Evolutionary conservation across 2,113 vertebrate genomes (phyloP).

Genomic region (Muntiacus muntjak): DNA sequence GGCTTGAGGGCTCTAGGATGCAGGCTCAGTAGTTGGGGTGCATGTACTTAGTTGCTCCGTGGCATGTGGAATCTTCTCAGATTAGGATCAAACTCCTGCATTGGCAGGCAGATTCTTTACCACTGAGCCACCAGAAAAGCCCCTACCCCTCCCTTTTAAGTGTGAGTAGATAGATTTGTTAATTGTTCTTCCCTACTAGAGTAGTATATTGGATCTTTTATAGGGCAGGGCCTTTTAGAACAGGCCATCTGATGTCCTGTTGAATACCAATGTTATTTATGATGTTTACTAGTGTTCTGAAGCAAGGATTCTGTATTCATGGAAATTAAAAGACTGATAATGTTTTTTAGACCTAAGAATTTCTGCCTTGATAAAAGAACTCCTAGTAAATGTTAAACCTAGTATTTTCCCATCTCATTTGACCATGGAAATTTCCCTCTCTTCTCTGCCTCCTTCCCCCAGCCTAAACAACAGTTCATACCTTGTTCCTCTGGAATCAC

Average conservation of each 20-base stretch:
- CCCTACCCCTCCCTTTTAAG: neutral
- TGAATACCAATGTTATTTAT: neutral
- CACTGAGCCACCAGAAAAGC: neutral
- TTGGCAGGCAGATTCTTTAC: neutral
- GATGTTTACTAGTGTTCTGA: neutral
- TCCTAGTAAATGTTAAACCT: neutral
- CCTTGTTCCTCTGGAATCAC: neutral
- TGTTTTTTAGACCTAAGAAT: neutral
- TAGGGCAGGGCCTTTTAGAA: neutral
- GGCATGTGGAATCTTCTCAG: neutral
- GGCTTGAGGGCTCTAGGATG: neutral
- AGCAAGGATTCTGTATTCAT: neutral
- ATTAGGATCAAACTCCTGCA: neutral
- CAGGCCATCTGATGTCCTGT: neutral
- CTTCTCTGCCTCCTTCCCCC: neutral
- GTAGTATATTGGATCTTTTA: neutral
- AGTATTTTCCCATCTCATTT: neutral
- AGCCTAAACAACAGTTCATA: neutral
- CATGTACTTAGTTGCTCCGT: fast-evolving
- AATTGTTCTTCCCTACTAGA: neutral
- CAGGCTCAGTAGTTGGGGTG: neutral
- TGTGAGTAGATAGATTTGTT: neutral
- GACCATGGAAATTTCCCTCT: neutral
- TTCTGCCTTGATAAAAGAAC: neutral
- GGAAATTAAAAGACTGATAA: neutral